Base-by-base conservation (phyloP, 2,888 invertebrate species). In the Amblyteles armatorius region DNA sequence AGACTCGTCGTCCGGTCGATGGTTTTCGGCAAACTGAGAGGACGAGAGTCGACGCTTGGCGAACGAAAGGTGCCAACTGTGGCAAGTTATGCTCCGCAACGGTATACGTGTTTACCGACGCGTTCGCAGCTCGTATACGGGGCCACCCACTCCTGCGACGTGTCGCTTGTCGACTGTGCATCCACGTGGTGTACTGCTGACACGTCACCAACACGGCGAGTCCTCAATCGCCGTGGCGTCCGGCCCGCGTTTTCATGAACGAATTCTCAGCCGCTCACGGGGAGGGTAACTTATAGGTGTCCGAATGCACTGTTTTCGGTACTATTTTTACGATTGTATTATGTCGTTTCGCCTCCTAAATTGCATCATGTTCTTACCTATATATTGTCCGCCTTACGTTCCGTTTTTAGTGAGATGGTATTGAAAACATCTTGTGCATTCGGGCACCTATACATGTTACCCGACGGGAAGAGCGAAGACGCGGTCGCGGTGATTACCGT, bases 131-230 rank as follows among this genome's bases (percentile, higher is more conserved):
- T 71, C 77, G 55, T 74, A 48, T 68, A 60, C 73, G 55, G 63
- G 22, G 60, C 81, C 44, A 48, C 50, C 77, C 81, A 83, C 67
- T 83, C 60, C 72, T 86, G 83, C 90, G 83, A 91, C 91, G 91
- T 91, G 91, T 91, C 91, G 86, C 72, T 79, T 74, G 85, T 80
- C 79, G 79, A 63, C 40, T 36, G 52, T 79, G 60, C 79, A 83
- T 89, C 89, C 91, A 91, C 91, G 91, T 91, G 90, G 88, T 88
- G 83, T 63, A n/a, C 74, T 83, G 48, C 74, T 85, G 90, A 91
- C 91, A 91, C 91, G 91, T 91, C 91, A 91, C 36, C 91, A 81
- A 68, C 50, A 60, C 11, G 81, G 65, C 3, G 78, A 29, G 16
- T 82, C 22, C 76, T 60, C 85, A 82, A 40, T 22, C 16, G 1